Percentiles rank a stretch among this genome's conserved stretches.
Evolutionary conservation across 2,113 vertebrate genomes (phyloP).

Genomic region (Campylorhamphus procurvoides): DNA sequence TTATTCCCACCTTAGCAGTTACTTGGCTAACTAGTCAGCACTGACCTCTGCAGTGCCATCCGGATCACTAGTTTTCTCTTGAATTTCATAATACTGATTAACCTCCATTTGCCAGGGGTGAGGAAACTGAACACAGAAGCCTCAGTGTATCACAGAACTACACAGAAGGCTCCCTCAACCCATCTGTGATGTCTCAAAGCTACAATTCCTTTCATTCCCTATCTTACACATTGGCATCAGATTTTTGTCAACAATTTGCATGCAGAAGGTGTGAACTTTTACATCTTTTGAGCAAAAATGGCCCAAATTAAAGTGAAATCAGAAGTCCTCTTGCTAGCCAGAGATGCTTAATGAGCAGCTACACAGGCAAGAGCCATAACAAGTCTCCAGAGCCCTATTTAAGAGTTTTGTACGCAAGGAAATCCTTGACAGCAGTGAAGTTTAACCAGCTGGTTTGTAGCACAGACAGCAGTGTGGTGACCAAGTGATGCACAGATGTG

Average conservation of each 20-base stretch:
- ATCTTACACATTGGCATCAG: neutral
- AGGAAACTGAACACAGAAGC: neutral
- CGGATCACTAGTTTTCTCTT: neutral
- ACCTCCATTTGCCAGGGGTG: neutral
- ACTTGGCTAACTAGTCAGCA: neutral
- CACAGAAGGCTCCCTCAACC: neutral
- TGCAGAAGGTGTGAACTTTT: neutral
- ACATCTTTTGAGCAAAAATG: neutral
- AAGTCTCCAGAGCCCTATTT: neutral
- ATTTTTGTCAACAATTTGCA: neutral
- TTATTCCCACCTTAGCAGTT: neutral
- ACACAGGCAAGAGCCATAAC: neutral
- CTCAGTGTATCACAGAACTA: neutral
- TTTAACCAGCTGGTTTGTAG: neutral
- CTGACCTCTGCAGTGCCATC: neutral
- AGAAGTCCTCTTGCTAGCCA: neutral
- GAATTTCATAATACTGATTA: neutral
- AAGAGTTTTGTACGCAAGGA: neutral
- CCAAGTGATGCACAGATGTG: constrained; percentile 4
- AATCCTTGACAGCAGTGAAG: constrained; percentile 5
- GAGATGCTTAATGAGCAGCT: neutral
- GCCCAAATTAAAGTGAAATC: neutral
- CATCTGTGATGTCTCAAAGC: neutral
- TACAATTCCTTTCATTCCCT: neutral
- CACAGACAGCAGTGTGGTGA: neutral